Evolutionary conservation across 2,113 vertebrate genomes (phyloP).

Genomic region (Apistogramma diplotaenia): DNA sequence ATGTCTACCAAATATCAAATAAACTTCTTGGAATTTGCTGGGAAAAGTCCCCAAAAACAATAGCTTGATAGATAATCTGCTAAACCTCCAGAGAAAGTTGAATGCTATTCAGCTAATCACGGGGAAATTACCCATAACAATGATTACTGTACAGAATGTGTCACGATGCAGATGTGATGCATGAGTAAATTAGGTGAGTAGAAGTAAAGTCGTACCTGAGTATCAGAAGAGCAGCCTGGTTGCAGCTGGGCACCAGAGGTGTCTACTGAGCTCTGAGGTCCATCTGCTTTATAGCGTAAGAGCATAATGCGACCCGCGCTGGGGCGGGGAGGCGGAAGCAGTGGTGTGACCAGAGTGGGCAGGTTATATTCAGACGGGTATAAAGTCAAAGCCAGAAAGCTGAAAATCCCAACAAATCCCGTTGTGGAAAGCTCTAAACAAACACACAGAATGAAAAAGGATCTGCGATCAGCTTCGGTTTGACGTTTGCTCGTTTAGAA

Average conservation of each 20-base stretch:
- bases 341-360: constrained; percentile 36
- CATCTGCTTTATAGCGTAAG: constrained; percentile 38
- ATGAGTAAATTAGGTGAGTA: neutral
- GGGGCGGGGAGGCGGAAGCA: constrained; percentile 1
- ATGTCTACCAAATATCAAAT: neutral
- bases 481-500: neutral
- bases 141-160: neutral
- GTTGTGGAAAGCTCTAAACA: neutral
- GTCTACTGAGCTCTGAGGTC: neutral
- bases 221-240: neutral
- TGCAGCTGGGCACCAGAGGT: neutral
- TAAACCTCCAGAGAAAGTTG: neutral
- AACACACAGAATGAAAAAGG: neutral
- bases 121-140: neutral
- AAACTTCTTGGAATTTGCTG: neutral
- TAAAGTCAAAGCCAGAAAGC: constrained; percentile 18
- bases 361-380: constrained; percentile 25
- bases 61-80: neutral
- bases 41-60: neutral
- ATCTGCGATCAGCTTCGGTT: neutral
- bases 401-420: neutral
- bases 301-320: neutral
- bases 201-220: neutral
- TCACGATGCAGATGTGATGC: neutral
- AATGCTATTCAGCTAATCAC: neutral